These are phyloP conservation scores for Pan paniscus DNA, from an alignment of 2,113 vertebrate genomes.

Conservation along the genomic window DNA sequence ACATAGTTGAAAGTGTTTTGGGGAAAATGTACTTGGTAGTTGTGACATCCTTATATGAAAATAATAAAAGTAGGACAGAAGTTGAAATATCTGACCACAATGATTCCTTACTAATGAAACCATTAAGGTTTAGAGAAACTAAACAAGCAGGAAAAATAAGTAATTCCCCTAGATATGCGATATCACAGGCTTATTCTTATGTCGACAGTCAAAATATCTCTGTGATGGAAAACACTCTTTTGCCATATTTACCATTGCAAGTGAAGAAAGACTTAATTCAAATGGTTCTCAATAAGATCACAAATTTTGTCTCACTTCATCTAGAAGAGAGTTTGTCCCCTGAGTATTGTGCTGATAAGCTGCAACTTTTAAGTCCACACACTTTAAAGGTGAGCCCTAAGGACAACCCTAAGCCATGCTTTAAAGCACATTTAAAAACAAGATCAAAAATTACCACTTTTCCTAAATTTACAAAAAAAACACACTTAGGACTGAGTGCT, in stretches of 20 bases:
- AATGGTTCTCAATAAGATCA: slow-evolving; percentile 61
- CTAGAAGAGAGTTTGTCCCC: neutral
- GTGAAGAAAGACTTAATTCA: slow-evolving; percentile 62
- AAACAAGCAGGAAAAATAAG: neutral
- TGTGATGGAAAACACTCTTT: neutral
- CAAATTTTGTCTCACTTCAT: slow-evolving; percentile 48
- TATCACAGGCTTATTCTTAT: neutral
- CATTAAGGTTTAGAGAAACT: neutral
- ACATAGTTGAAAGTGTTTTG: slow-evolving; percentile 65
- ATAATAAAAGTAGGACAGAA: neutral
- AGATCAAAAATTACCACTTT: slow-evolving; percentile 57
- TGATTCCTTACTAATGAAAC: neutral
- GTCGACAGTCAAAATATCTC: neutral
- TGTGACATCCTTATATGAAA: slow-evolving; percentile 17
- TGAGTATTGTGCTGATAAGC: slow-evolving; percentile 1
- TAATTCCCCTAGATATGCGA: neutral
- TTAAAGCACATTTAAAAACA: slow-evolving; percentile 61
- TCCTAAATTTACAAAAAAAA: slow-evolving; percentile 61
- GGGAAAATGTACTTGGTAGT: slow-evolving; percentile 59
- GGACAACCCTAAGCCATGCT: neutral
- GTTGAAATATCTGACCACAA: neutral
- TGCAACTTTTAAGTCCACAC: neutral
- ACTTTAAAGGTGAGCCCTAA: slow-evolving; percentile 33
- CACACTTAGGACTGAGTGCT: neutral
- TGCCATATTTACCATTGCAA: slow-evolving; percentile 34